Conservation (phyloP, 2,113 vertebrate species). For the Ptyas mucosa region DNA sequence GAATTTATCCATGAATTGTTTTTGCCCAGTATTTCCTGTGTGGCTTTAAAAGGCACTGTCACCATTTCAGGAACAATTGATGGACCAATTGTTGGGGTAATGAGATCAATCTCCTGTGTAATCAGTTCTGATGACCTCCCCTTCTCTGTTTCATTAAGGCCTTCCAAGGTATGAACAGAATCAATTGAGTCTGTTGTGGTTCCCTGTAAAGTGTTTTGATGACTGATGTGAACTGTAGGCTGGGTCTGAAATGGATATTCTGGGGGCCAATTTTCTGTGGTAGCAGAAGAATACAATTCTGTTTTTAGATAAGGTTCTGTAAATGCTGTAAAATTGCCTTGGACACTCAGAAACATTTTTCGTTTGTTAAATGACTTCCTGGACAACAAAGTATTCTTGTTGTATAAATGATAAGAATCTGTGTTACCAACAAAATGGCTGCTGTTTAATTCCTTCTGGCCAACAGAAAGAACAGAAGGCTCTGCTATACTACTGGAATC, state of each 20-base stretch:
- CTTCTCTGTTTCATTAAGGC: constrained; percentile 57
- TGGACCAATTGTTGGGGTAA: constrained; percentile 48
- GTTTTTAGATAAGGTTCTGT: constrained; percentile 59
- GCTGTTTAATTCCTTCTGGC: constrained; percentile 29
- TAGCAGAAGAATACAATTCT: constrained; percentile 56
- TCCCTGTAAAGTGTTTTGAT: constrained; percentile 68
- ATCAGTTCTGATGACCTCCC: not conserved
- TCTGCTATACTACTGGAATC: constrained; percentile 43
- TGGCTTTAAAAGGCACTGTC: constrained; percentile 68
- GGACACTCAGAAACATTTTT: constrained; percentile 67
- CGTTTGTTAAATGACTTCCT: constrained; percentile 65
- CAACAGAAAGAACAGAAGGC: constrained; percentile 23
- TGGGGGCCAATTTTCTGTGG: constrained; percentile 63
- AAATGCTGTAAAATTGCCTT: constrained; percentile 68
- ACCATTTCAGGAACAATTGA: constrained; percentile 55
- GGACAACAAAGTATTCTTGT: constrained; percentile 64
- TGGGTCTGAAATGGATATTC: constrained; percentile 46
- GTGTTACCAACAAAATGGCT: constrained; percentile 47
- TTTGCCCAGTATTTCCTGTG: constrained; percentile 63
- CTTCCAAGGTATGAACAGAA: constrained; percentile 46
- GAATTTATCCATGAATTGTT: constrained; percentile 65
- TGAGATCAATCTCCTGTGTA: constrained; percentile 44
- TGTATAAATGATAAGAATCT: constrained; percentile 55
- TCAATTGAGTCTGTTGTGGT: constrained; percentile 52
- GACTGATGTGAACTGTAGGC: constrained; percentile 39